A percentile compares a stretch with the other conserved stretches of the same genome.
Evolutionary conservation across 2,888 invertebrate genomes (phyloP).

Genomic region (Temnothorax rugatulus): DNA sequence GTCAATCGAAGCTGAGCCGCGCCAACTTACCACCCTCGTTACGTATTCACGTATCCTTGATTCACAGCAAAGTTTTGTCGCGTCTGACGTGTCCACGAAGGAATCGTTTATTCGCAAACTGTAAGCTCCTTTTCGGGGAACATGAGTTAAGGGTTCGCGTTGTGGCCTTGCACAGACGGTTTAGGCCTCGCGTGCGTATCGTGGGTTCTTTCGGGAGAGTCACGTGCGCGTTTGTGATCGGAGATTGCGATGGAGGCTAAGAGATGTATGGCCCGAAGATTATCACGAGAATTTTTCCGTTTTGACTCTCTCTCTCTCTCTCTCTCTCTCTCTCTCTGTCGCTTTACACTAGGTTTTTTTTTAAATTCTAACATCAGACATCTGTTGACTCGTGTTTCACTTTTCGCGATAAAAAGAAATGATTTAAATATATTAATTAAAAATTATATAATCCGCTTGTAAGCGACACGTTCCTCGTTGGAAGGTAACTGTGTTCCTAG

Average conservation of each 20-base stretch:
- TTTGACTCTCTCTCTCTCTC: no score
- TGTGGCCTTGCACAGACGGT: not conserved
- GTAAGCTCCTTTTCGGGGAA: conserved; percentile 35
- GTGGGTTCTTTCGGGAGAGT: not conserved
- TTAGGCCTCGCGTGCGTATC: conserved; percentile 15
- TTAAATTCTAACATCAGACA: not conserved
- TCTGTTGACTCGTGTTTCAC: not conserved
- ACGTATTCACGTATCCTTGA: conserved; percentile 75
- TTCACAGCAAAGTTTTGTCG: conserved; percentile 66
- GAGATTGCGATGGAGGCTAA: not conserved
- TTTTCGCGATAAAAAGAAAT: not conserved
- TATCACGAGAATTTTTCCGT: conserved; percentile 12
- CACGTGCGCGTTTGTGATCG: not conserved
- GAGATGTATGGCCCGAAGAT: not conserved
- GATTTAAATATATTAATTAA: not conserved
- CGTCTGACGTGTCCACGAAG: conserved; percentile 70
- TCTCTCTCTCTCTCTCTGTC: not conserved
- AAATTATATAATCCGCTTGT: not conserved
- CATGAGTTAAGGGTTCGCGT: conserved; percentile 12
- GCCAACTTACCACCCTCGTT: conserved; percentile 58
- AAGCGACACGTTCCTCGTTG: not conserved
- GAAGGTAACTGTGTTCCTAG: not conserved
- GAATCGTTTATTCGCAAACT: conserved; percentile 34
- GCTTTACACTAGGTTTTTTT: not conserved
- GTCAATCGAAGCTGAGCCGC: conserved; percentile 68